Conservation (phyloP, 1,140 invertebrate species). For the Papilio machaon region DNA sequence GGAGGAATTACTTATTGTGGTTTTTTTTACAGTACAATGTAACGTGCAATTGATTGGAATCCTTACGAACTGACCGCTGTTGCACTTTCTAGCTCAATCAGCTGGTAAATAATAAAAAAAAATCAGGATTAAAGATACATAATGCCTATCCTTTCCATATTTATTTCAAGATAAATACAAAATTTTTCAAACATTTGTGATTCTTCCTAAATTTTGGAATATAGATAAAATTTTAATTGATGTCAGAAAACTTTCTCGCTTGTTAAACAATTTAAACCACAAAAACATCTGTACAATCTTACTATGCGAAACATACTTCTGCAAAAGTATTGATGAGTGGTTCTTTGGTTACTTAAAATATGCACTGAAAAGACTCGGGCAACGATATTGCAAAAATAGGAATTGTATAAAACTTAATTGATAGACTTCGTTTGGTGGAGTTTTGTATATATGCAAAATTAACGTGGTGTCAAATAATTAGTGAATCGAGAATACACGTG, state of each 20-base stretch:
- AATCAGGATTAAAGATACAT: background rate
- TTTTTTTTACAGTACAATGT: slow-evolving; percentile 12
- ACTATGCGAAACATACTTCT: too few species aligned
- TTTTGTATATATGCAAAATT: background rate
- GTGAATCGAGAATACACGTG: background rate
- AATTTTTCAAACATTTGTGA: too few species aligned
- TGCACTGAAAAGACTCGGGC: too few species aligned
- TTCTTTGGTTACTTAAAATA: too few species aligned
- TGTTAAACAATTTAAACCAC: too few species aligned
- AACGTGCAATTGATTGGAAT: slow-evolving; percentile 14
- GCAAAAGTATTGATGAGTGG: too few species aligned
- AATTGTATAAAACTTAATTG: background rate
- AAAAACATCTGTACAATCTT: too few species aligned
- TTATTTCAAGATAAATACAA: too few species aligned
- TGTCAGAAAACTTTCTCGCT: too few species aligned
- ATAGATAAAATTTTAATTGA: too few species aligned
- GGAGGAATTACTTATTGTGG: slow-evolving; percentile 14
- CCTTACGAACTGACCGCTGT: slow-evolving; percentile 7
- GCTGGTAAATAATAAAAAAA: background rate
- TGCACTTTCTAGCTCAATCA: background rate
- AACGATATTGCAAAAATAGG: background rate
- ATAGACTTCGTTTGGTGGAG: background rate
- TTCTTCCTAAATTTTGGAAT: too few species aligned
- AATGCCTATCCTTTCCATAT: too few species aligned
- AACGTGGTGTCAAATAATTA: background rate